These are phyloP conservation scores for Laupala kohalensis DNA, from an alignment of 1,140 invertebrate genomes.

Conservation along the genomic window DNA sequence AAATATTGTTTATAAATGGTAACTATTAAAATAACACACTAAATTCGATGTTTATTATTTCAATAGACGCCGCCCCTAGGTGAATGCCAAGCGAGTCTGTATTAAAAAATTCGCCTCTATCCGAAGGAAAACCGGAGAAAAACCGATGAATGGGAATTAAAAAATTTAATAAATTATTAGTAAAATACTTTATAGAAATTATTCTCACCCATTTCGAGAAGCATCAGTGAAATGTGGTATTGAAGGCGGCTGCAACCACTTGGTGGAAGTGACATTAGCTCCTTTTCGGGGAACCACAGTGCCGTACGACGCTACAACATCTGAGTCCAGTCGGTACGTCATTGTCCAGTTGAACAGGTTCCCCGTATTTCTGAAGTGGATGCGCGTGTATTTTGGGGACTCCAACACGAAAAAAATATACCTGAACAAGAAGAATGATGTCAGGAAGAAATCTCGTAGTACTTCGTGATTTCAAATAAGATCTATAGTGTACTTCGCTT, in stretches of 20 bases:
- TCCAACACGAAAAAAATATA: conserved; percentile 38
- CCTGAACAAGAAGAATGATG: no score
- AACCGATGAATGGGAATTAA: not conserved
- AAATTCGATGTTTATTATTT: no score
- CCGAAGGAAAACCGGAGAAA: no score
- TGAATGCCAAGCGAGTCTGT: no score
- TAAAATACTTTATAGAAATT: not conserved
- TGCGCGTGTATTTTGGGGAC: conserved; percentile 25
- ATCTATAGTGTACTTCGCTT: no score
- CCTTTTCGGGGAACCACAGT: conserved; percentile 20
- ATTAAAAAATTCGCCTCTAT: no score
- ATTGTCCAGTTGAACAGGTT: conserved; percentile 45
- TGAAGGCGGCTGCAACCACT: not conserved
- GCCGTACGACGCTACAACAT: conserved; percentile 34
- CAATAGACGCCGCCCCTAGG: no score
- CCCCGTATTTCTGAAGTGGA: conserved; percentile 20
- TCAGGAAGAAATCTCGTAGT: no score
- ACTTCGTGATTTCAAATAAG: no score
- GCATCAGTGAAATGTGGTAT: not conserved
- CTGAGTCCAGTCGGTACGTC: conserved; percentile 40
- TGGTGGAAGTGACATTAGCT: not conserved
- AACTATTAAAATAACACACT: no score
- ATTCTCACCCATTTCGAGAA: not conserved
- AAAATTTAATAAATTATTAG: conserved; percentile 2
- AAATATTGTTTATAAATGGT: no score